phyloP scores from a whole-genome alignment of 2,113 vertebrate species.

The Hypocryptadius cinnamomeus region DNA sequence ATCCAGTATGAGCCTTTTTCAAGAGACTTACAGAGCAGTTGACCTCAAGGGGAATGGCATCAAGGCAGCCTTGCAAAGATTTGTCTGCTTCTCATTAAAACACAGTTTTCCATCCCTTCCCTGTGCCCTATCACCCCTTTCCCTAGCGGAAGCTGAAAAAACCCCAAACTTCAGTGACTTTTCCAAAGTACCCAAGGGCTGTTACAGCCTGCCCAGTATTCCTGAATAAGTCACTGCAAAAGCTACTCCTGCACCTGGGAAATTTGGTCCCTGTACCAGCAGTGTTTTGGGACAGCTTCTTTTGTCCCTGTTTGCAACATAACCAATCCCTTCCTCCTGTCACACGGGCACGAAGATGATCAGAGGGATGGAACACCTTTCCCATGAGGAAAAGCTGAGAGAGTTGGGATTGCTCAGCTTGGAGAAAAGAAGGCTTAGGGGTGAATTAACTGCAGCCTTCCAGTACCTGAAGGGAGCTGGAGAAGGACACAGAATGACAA shows the following conservation, averaged over 20 bases:
- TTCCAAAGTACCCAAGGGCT: neutral
- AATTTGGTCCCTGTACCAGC: neutral
- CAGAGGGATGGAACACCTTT: neutral
- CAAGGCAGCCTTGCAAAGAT: neutral
- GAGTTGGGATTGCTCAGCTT: neutral
- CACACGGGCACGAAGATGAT: fast-evolving
- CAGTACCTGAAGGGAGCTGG: neutral
- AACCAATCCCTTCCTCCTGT: neutral
- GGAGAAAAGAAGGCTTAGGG: neutral
- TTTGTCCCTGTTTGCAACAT: neutral
- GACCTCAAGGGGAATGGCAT: neutral
- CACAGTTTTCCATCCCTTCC: neutral
- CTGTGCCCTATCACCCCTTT: fast-evolving
- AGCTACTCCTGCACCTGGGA: neutral
- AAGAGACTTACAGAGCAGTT: neutral
- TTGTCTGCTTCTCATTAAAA: neutral
- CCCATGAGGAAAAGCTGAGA: neutral
- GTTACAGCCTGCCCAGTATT: neutral
- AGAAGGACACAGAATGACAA: neutral
- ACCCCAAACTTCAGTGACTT: neutral
- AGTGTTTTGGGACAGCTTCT: neutral
- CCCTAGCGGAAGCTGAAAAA: neutral
- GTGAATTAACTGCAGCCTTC: neutral
- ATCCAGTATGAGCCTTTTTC: neutral
- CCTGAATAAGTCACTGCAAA: neutral